Base-by-base conservation (phyloP, 2,888 invertebrate genomes). In the Apotomis betuletana region DNA sequence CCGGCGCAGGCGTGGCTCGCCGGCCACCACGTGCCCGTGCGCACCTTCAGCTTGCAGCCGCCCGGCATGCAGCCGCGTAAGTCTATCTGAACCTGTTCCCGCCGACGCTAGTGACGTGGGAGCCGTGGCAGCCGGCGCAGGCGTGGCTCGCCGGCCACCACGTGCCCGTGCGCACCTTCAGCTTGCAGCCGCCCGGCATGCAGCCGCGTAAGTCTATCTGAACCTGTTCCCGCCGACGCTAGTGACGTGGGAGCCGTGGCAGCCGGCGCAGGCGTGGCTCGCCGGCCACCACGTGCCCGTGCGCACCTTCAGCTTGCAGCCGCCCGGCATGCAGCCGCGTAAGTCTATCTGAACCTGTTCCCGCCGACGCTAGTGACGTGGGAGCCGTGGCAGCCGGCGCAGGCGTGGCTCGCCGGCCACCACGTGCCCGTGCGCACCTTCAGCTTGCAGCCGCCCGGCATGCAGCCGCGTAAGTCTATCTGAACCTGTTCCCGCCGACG, bases 61-160 rank as follows among this genome's bases (percentile, higher is more conserved):
- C 95, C 96, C 49, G 97, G 97, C 85, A 98, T 99, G 98, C 96
- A 96, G 79, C 94, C 95, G 61, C 90, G 98, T n/a, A n/a, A n/a
- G n/a, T n/a, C n/a, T n/a, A n/a, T n/a, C n/a, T n/a, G n/a, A n/a
- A 99, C 94, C 92, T 99, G 74, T 99, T 98, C 90, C 99, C 99
- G 12, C 97, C 97, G 27, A 98, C 98, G 3, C 95, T 96, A 84
- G 96, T 98, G 72, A 96, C 96, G 78, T 98, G 98, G 98, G 93
- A 95, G 84, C 94, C 98, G 60, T 95, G 96, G 72, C 93, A 96
- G 90, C 93, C 94, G 3, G 96, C 96, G 51, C 85, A 89, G 0
- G 96, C 97, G 79, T 99, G 99, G 99, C 95, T 98, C 78, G 89
- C 87, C 61, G 96, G 96, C 44, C 92, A 90, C 67, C 94, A 95